Conservation (phyloP, 2,113 vertebrate genomes). For the Phoxinus phoxinus region DNA sequence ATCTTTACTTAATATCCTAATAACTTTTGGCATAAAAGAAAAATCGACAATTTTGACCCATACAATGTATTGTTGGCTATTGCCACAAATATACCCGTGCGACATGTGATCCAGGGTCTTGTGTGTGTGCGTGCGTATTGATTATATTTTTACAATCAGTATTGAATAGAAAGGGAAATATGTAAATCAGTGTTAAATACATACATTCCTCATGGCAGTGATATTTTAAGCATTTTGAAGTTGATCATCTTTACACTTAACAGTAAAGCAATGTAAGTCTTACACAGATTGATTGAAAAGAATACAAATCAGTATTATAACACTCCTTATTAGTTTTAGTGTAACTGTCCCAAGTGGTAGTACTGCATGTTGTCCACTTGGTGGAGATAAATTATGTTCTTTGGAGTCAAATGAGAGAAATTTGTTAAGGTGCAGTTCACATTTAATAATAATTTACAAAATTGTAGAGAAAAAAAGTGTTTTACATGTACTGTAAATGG, state of each 20-base stretch:
- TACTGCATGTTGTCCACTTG: constrained; percentile 38
- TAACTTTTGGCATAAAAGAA: too few species aligned
- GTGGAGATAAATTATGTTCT: constrained; percentile 25
- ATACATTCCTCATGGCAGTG: background rate
- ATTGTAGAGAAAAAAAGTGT: background rate
- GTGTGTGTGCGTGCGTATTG: too few species aligned
- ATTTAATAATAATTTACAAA: background rate
- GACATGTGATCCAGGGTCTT: too few species aligned
- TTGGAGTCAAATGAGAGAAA: background rate
- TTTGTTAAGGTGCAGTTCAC: background rate
- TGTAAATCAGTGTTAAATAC: background rate
- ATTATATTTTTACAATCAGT: background rate
- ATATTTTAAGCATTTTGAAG: background rate
- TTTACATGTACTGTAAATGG: background rate
- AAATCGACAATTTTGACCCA: too few species aligned
- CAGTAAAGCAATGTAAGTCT: background rate
- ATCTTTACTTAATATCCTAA: too few species aligned
- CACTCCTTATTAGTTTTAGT: background rate
- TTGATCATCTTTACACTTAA: background rate
- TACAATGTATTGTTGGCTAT: too few species aligned
- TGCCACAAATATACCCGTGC: too few species aligned
- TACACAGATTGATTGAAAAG: background rate
- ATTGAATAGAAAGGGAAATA: background rate
- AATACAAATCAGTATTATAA: background rate
- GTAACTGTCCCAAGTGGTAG: background rate